phyloP scores from a whole-genome alignment of 1,140 invertebrate genomes.

The Linepithema humile region DNA sequence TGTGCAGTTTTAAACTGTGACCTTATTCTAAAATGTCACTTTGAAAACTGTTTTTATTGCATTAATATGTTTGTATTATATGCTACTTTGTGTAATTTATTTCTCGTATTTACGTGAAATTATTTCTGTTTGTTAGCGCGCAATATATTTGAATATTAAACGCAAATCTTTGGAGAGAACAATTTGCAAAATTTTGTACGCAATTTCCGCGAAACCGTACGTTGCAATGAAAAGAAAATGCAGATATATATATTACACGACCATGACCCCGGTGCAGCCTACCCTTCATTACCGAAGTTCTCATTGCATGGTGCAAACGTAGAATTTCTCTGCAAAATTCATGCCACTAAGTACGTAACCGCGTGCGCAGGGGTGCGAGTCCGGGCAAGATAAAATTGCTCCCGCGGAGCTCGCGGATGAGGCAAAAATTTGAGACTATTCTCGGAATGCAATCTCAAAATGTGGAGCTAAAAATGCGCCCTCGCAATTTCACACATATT shows the following conservation, averaged over 20 bases:
- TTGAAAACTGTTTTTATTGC: neutral
- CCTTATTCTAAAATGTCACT: neutral
- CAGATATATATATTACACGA: neutral
- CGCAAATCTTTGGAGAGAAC: neutral
- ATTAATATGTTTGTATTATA: neutral
- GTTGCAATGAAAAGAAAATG: neutral
- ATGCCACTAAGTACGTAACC: conserved; percentile 36
- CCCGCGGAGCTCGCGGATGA: conserved; percentile 2
- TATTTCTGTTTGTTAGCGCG: neutral
- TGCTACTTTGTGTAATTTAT: neutral
- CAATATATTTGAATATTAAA: neutral
- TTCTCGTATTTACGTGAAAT: neutral
- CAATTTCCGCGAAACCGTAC: neutral
- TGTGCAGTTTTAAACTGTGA: conserved; percentile 17
- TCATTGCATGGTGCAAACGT: conserved; percentile 30
- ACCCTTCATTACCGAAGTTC: conserved; percentile 45
- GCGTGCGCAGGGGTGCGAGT: neutral
- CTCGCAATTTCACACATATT: conserved; percentile 76
- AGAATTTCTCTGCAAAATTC: conserved; percentile 59
- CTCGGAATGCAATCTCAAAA: conserved; percentile 75
- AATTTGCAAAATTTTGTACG: neutral
- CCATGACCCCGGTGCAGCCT: conserved; percentile 10
- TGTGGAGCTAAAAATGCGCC: conserved; percentile 75
- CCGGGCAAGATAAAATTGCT: conserved; percentile 59
- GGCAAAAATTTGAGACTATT: conserved; percentile 74